These are phyloP conservation scores for Rhabdomys pumilio DNA, from an alignment of 2,797 vertebrate genomes.

Conservation along the genomic window DNA sequence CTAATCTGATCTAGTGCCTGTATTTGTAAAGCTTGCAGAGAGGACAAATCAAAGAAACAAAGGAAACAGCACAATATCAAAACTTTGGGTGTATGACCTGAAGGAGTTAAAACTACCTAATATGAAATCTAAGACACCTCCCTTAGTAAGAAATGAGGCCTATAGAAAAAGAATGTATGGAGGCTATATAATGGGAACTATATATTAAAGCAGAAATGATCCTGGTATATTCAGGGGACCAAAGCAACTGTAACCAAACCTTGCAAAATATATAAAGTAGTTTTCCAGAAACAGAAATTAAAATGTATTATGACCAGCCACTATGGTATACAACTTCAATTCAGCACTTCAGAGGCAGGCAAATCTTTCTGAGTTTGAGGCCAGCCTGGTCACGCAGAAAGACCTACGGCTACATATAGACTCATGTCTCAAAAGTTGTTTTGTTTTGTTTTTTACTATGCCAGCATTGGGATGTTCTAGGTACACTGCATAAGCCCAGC, in stretches of 20 bases:
- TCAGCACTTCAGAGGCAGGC: background rate
- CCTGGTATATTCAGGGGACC: background rate
- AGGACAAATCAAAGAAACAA: constrained; percentile 62
- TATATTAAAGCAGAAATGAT: constrained; percentile 13
- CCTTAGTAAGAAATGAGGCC: background rate
- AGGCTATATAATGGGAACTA: background rate
- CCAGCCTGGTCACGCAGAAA: background rate
- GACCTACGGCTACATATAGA: background rate
- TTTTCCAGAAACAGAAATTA: background rate
- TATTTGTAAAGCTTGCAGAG: background rate
- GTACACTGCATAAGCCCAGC: background rate
- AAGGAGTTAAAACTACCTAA: background rate
- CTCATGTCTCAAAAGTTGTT: background rate
- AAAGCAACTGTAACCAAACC: background rate
- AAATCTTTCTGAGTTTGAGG: background rate
- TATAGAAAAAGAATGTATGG: background rate
- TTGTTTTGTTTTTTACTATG: background rate
- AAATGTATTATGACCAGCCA: background rate
- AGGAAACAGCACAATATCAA: background rate
- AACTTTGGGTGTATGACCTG: background rate
- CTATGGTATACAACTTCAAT: background rate
- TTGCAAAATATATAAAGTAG: background rate
- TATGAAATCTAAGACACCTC: background rate
- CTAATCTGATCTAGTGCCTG: background rate
- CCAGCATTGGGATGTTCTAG: too few relatives aligned